Conservation (phyloP, 2,797 vertebrate species). For the Tinamus major region DNA sequence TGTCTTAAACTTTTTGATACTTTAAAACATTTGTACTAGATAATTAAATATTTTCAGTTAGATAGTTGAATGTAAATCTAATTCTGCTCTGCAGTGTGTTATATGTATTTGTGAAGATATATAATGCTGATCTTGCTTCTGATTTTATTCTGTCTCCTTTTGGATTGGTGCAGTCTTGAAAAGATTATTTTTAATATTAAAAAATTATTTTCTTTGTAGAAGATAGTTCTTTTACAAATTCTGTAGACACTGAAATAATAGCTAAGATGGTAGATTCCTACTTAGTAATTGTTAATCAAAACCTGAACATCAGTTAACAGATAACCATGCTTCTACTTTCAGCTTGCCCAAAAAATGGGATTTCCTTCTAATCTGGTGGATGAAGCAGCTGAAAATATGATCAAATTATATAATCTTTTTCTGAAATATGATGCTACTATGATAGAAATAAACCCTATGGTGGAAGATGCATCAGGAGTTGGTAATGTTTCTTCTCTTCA, state of each 20-base stretch:
- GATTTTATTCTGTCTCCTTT: not conserved
- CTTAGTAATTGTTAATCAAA: not conserved
- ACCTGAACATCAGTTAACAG: not conserved
- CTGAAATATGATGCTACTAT: slow-evolving; percentile 97
- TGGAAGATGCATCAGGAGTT: slow-evolving; percentile 94
- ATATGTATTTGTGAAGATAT: not conserved
- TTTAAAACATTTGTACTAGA: not conserved
- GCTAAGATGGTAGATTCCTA: not conserved
- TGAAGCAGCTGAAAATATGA: slow-evolving; percentile 95
- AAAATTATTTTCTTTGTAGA: not conserved
- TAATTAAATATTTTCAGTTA: not conserved
- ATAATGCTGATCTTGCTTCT: not conserved
- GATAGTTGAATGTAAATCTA: not conserved
- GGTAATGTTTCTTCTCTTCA: slow-evolving; percentile 80
- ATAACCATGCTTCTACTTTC: slow-evolving; percentile 53
- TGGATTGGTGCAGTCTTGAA: not conserved
- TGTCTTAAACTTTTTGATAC: not conserved
- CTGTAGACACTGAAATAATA: not conserved
- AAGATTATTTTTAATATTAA: not conserved
- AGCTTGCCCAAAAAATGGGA: slow-evolving; percentile 96
- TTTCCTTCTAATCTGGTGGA: slow-evolving; percentile 90
- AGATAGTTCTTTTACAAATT: not conserved
- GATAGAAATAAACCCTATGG: slow-evolving; percentile 99
- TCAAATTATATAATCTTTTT: slow-evolving; percentile 95
- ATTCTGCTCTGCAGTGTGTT: not conserved